phyloP scores from a whole-genome alignment of 1,140 invertebrate genomes.

The Drosophila subpulchrella region DNA sequence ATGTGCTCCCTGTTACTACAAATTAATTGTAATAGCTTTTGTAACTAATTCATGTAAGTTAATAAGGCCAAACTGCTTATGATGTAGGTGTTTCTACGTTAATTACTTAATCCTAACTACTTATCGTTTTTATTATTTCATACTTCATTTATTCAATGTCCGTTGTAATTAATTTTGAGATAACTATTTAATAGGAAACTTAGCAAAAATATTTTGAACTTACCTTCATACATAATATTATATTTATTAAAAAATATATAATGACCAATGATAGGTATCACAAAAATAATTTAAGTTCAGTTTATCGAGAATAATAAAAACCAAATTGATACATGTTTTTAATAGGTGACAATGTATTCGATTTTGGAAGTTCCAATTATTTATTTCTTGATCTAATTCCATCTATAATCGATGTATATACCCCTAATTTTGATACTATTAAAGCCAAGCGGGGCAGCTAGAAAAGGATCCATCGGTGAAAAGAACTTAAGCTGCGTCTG shows the following conservation, averaged over 20 bases:
- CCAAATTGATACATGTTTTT: too few species aligned
- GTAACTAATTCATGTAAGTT: background rate
- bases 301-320: too few species aligned
- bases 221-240: too few species aligned
- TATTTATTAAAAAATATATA: too few species aligned
- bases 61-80: conserved; percentile 1
- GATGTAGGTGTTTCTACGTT: background rate
- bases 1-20: background rate
- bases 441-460: background rate
- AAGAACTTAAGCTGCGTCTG: conserved; percentile 14
- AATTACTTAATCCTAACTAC: background rate
- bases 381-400: too few species aligned
- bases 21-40: background rate
- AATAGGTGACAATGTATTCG: too few species aligned
- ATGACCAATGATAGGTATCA: too few species aligned
- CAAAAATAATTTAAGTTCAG: too few species aligned
- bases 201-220: background rate
- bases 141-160: background rate
- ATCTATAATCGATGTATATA: too few species aligned
- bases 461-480: background rate
- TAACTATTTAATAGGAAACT: background rate
- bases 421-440: background rate
- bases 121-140: background rate
- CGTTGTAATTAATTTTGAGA: background rate
- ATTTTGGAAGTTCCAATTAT: too few species aligned